phyloP scores from a whole-genome alignment of 2,888 invertebrate species.

The Pediacus dermestoides region DNA sequence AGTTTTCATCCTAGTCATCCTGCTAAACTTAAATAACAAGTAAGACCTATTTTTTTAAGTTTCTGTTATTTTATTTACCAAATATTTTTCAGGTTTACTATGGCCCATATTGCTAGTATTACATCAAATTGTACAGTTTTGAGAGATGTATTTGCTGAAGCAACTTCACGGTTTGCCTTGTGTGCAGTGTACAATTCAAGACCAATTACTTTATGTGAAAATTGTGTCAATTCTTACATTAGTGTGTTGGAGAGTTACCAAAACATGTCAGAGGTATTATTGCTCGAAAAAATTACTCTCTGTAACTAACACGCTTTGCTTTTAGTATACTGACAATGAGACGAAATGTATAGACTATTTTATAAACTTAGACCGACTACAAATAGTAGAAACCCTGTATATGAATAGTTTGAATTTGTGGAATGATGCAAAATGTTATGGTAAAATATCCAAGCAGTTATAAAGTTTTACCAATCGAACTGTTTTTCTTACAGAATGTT shows the following conservation, averaged over 20 bases:
- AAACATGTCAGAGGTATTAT: conserved; percentile 49
- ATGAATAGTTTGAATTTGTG: conserved; percentile 56
- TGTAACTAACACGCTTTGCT: conserved; percentile 11
- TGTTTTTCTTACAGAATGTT: conserved; percentile 60
- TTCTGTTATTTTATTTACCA: no score
- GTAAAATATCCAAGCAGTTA: no score
- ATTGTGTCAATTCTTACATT: conserved; percentile 56
- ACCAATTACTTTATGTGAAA: conserved; percentile 61
- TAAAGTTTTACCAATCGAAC: no score
- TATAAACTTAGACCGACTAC: conserved; percentile 60
- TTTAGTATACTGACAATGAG: conserved; percentile 43
- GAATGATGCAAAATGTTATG: conserved; percentile 61
- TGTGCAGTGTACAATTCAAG: conserved; percentile 60
- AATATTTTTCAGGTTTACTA: no score
- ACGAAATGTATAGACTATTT: conserved; percentile 57
- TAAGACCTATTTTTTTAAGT: no score
- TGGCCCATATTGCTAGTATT: no score
- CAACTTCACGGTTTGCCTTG: conserved; percentile 57
- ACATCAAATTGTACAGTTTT: conserved; percentile 28
- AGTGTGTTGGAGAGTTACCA: conserved; percentile 53
- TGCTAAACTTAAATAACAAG: no score
- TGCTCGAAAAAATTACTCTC: conserved; percentile 7
- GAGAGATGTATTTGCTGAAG: conserved; percentile 52
- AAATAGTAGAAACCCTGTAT: conserved; percentile 59
- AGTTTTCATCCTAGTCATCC: no score